These are phyloP conservation scores for Drosophila limbata DNA, from an alignment of 2,888 invertebrate species.

Conservation along the genomic window DNA sequence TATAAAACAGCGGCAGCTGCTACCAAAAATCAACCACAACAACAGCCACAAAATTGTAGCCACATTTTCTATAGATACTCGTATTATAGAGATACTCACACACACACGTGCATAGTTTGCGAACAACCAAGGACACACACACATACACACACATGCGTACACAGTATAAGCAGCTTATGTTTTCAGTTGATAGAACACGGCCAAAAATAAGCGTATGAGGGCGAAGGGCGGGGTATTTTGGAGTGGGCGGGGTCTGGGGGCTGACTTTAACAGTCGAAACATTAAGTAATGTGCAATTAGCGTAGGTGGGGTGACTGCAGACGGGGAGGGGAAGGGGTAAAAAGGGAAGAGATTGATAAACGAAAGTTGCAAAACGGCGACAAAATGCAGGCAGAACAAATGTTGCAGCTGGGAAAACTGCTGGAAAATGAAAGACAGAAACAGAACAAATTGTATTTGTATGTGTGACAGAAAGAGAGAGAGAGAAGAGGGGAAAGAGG, in stretches of 20 bases:
- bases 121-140: slow-evolving; percentile 44
- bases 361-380: slow-evolving; percentile 12
- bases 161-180: slow-evolving; percentile 73
- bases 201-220: slow-evolving; percentile 18
- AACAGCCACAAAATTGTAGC: slow-evolving; percentile 34
- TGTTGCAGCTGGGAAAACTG: slow-evolving; percentile 20
- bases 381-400: slow-evolving; percentile 5
- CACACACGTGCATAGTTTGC: slow-evolving; percentile 29
- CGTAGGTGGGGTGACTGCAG: slow-evolving; percentile 25
- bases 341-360: neutral
- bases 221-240: neutral
- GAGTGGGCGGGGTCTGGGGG: neutral
- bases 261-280: slow-evolving; percentile 49
- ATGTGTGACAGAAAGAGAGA: neutral
- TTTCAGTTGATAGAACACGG: slow-evolving; percentile 43
- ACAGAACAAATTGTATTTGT: neutral
- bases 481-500: neutral
- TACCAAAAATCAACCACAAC: slow-evolving; percentile 10
- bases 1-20: slow-evolving; percentile 47
- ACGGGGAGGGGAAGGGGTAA: neutral
- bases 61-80: slow-evolving; percentile 35
- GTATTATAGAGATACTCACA: slow-evolving; percentile 41
- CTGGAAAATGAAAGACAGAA: slow-evolving; percentile 19
- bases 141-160: slow-evolving; percentile 32
- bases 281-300: slow-evolving; percentile 78